phyloP scores from a whole-genome alignment of 2,113 vertebrate species.

The Phalacrocorax pelagicus region DNA sequence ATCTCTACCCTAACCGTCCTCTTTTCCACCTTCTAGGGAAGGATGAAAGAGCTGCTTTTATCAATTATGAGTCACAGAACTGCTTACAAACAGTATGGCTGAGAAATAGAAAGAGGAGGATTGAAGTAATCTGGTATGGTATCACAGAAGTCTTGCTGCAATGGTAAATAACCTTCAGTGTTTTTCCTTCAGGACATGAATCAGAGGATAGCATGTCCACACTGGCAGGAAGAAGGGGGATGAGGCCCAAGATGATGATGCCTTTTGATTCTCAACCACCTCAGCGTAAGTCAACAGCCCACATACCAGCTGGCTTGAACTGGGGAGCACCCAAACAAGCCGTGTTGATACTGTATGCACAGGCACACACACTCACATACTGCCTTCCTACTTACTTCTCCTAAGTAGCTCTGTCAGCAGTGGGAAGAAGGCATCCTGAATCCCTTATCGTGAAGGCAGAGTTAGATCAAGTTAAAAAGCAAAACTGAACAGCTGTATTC shows the following conservation, averaged over 20 bases:
- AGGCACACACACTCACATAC: neutral
- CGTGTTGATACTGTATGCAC: neutral
- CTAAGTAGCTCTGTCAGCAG: neutral
- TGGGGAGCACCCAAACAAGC: neutral
- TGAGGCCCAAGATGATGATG: slow-evolving; percentile 99
- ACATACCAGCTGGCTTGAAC: neutral
- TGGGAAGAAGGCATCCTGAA: neutral
- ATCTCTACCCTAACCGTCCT: neutral
- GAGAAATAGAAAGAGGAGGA: neutral
- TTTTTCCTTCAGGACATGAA: slow-evolving; percentile 88
- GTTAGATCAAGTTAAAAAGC: neutral
- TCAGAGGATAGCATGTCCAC: slow-evolving; percentile 98
- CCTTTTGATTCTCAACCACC: slow-evolving; percentile 98
- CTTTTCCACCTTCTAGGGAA: neutral
- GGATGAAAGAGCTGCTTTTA: neutral
- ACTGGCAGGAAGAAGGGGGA: slow-evolving; percentile 91
- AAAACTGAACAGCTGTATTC: neutral
- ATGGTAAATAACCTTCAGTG: neutral
- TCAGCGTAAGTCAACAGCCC: slow-evolving; percentile 89
- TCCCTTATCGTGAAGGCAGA: neutral
- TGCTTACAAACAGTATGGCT: neutral
- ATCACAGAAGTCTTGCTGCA: neutral
- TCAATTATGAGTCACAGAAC: neutral
- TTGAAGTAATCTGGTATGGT: neutral
- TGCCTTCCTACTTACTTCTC: neutral